Evolutionary conservation across 2,113 vertebrate genomes (phyloP).

Genomic region (Ptilorrhoa leucosticta): DNA sequence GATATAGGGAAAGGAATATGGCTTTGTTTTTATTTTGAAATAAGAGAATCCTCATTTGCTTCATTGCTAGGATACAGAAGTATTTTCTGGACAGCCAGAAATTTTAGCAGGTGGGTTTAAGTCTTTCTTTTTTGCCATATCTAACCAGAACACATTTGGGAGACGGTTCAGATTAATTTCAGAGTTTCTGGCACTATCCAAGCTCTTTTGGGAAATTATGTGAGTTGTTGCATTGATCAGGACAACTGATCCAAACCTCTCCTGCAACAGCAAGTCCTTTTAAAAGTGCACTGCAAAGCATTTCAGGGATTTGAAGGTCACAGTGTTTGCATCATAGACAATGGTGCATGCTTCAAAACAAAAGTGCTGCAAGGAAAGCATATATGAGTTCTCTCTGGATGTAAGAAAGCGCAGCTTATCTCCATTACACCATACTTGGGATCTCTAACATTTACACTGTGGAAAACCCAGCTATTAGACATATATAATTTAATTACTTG

Average conservation of each 20-base stretch:
- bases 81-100: background rate
- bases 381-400: background rate
- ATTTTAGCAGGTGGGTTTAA: background rate
- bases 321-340: background rate
- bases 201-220: background rate
- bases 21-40: background rate
- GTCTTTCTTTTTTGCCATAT: background rate
- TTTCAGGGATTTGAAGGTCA: constrained; percentile 42
- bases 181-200: background rate
- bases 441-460: background rate
- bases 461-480: background rate
- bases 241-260: background rate
- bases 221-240: background rate
- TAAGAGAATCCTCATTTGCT: background rate
- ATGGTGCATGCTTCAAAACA: background rate
- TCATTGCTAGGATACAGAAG: background rate
- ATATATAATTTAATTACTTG: background rate
- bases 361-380: background rate
- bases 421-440: background rate
- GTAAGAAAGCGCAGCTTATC: background rate
- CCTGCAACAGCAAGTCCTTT: background rate
- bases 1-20: background rate
- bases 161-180: background rate
- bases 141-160: background rate
- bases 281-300: background rate